Conservation (phyloP, 1,140 invertebrate species). For the Hycleus phaleratus region DNA sequence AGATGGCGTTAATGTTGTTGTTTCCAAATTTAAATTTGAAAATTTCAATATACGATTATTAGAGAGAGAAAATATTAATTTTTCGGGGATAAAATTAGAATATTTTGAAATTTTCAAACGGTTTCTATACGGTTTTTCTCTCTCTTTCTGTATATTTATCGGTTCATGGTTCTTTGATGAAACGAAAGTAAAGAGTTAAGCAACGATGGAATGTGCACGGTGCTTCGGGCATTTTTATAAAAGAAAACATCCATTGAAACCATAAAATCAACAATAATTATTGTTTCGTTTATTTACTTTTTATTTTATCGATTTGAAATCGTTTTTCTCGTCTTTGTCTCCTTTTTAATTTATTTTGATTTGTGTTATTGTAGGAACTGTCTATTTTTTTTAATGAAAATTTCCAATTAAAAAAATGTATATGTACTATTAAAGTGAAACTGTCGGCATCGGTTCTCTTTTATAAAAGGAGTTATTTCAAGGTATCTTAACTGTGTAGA, state of each 20-base stretch:
- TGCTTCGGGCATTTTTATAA: conserved; percentile 2
- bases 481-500: conserved; percentile 17
- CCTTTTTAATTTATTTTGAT: too few relatives aligned
- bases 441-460: conserved; percentile 13
- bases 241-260: neutral
- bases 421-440: neutral
- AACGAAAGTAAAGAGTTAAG: conserved; percentile 8
- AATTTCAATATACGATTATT: neutral
- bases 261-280: neutral
- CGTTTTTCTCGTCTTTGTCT: neutral
- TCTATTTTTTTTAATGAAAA: neutral
- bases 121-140: too few relatives aligned
- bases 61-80: neutral
- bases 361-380: too few relatives aligned
- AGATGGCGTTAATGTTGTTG: neutral
- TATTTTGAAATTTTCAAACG: too few relatives aligned
- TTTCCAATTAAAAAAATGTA: conserved; percentile 18
- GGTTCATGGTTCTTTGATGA: neutral
- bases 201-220: conserved; percentile 6
- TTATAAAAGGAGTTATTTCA: conserved; percentile 22
- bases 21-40: neutral
- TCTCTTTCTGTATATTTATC: too few relatives aligned
- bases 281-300: neutral
- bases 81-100: too few relatives aligned
- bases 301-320: neutral